A percentile compares a stretch with the other conserved stretches of the same genome.
Conservation (phyloP, 2,888 invertebrate species). For the Dromius quadrimaculatus region DNA sequence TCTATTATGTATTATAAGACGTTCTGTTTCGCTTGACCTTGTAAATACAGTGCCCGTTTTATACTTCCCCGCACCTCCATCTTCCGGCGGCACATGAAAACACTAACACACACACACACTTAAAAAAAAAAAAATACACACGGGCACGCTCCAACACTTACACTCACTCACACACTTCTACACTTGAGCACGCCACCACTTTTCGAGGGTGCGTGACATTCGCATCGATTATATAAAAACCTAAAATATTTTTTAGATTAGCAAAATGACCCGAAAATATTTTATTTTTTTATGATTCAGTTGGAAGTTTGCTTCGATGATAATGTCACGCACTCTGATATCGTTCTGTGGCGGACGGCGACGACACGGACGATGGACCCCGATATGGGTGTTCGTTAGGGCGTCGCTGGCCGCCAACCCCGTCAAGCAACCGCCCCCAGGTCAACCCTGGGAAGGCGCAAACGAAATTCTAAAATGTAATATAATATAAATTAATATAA, state of each 20-base stretch:
- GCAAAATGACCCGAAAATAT: too few species aligned
- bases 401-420: slow-evolving; percentile 41
- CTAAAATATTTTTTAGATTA: neutral
- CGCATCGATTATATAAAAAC: too few species aligned
- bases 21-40: slow-evolving; percentile 56
- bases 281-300: too few species aligned
- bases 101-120: slow-evolving; percentile 24
- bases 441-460: slow-evolving; percentile 54
- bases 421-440: slow-evolving; percentile 47
- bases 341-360: slow-evolving; percentile 27
- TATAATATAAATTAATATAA: slow-evolving; percentile 64
- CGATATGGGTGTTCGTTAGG: neutral
- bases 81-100: slow-evolving; percentile 54
- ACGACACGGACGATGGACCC: neutral
- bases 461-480: slow-evolving; percentile 69
- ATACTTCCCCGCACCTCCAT: slow-evolving; percentile 58
- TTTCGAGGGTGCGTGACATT: neutral
- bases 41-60: slow-evolving; percentile 59
- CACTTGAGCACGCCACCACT: slow-evolving; percentile 40
- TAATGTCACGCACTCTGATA: slow-evolving; percentile 1
- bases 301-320: neutral
- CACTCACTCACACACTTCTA: slow-evolving; percentile 13
- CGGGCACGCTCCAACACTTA: slow-evolving; percentile 39
- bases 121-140: slow-evolving; percentile 14
- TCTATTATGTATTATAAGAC: slow-evolving; percentile 47